phyloP scores from a whole-genome alignment of 2,888 invertebrate genomes.

The Tethea ocularis region DNA sequence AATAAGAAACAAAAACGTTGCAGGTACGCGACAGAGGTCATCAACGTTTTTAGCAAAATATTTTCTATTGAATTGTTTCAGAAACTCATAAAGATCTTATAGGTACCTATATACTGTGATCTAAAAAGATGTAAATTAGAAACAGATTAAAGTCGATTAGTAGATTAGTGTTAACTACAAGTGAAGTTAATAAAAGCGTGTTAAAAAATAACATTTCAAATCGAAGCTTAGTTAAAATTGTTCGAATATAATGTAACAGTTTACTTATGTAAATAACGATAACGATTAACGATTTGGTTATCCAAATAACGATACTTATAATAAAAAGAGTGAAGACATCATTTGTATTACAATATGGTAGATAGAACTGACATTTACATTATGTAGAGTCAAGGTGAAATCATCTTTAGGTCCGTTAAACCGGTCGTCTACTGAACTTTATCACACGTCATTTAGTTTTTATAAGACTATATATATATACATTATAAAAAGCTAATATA shows the following conservation, averaged over 20 bases:
- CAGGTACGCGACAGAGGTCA: constrained; percentile 21
- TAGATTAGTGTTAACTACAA: too few relatives aligned
- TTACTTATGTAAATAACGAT: background rate
- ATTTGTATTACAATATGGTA: constrained; percentile 19
- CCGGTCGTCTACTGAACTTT: constrained; percentile 46
- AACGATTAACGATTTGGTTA: too few relatives aligned
- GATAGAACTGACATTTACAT: constrained; percentile 41
- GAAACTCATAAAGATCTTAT: too few relatives aligned
- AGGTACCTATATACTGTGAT: too few relatives aligned
- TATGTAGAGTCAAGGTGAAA: constrained; percentile 58
- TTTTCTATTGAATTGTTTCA: background rate
- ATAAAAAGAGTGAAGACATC: background rate
- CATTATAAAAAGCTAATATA: background rate
- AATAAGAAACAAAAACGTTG: constrained; percentile 18
- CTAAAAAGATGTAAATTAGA: too few relatives aligned
- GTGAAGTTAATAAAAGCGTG: too few relatives aligned
- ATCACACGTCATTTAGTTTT: constrained; percentile 23
- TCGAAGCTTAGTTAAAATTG: too few relatives aligned
- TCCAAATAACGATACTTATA: background rate
- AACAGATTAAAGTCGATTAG: too few relatives aligned
- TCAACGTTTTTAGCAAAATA: constrained; percentile 20
- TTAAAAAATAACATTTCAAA: too few relatives aligned
- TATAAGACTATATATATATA: constrained; percentile 3
- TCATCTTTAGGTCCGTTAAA: constrained; percentile 44
- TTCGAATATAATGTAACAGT: background rate